These are phyloP conservation scores for Anoncus sp. DNA, from an alignment of 2,888 invertebrate genomes.

Conservation along the genomic window DNA sequence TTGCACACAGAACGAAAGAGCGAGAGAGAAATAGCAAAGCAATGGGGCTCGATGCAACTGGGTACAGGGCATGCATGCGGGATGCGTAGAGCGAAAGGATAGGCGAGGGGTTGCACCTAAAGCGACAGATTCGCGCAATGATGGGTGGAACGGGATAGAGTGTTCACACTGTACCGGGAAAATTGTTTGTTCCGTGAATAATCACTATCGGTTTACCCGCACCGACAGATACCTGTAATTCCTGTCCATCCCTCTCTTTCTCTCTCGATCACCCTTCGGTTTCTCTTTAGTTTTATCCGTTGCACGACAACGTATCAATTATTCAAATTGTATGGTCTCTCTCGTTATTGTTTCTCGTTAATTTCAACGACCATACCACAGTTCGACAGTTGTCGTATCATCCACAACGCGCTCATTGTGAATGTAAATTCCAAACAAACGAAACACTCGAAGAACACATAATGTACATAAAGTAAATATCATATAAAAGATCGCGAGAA, in stretches of 20 bases:
- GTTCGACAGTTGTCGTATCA: slow-evolving; percentile 30
- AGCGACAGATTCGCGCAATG: slow-evolving; percentile 49
- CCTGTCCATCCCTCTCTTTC: neutral
- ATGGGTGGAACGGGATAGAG: slow-evolving; percentile 28
- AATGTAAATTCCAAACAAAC: slow-evolving; percentile 24
- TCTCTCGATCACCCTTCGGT: slow-evolving; percentile 9
- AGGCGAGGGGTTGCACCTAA: slow-evolving; percentile 28
- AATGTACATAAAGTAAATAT: slow-evolving; percentile 3
- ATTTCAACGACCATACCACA: slow-evolving; percentile 29
- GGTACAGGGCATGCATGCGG: slow-evolving; percentile 28
- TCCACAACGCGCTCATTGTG: slow-evolving; percentile 7
- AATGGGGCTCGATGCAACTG: slow-evolving; percentile 25
- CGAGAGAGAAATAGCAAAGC: slow-evolving; percentile 22
- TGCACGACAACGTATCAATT: slow-evolving; percentile 47
- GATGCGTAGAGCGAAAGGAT: slow-evolving; percentile 15
- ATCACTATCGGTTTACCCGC: slow-evolving; percentile 54
- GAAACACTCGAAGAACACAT: slow-evolving; percentile 9
- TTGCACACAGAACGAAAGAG: slow-evolving; percentile 30
- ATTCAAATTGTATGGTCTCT: slow-evolving; percentile 27
- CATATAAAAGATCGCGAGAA: neutral
- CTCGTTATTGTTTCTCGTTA: slow-evolving; percentile 44
- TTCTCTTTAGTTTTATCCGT: slow-evolving; percentile 30
- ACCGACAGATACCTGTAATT: slow-evolving; percentile 47
- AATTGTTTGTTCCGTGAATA: slow-evolving; percentile 61
- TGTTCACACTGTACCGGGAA: slow-evolving; percentile 38